Percentiles rank a stretch among this genome's conserved stretches.
phyloP scores from a whole-genome alignment of 64 coral and sea anemone species.

The Pocillopora damicornis region DNA sequence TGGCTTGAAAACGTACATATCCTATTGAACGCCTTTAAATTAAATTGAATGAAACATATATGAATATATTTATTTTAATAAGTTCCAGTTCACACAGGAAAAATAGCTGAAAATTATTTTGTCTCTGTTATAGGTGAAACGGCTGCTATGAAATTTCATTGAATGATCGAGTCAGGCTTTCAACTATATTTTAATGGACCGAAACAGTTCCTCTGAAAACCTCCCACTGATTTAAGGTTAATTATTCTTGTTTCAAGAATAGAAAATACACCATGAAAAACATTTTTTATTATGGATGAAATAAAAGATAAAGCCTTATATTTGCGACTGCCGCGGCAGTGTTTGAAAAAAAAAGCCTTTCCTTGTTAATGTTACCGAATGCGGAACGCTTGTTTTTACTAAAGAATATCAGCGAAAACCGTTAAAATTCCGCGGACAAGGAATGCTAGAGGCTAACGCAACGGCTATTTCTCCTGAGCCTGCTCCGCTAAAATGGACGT shows the following conservation, averaged over 20 bases:
- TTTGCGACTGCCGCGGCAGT: background rate
- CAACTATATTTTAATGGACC: background rate
- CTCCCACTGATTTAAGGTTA: background rate
- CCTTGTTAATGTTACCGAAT: background rate
- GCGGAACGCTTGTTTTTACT: background rate
- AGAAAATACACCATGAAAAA: background rate
- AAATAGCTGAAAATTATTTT: background rate
- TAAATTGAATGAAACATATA: slow-evolving; percentile 4
- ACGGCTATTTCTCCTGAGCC: slow-evolving; percentile 24
- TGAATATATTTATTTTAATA: background rate
- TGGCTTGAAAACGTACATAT: background rate
- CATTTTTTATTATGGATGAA: slow-evolving; percentile 19
- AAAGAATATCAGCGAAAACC: background rate
- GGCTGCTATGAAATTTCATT: background rate
- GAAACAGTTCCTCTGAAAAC: background rate
- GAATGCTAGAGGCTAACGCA: background rate
- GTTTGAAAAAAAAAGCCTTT: background rate
- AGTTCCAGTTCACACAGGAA: background rate
- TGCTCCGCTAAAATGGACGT: slow-evolving; percentile 54
- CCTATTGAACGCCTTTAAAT: background rate
- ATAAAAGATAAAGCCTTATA: background rate
- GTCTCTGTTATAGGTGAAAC: background rate
- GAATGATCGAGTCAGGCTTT: background rate
- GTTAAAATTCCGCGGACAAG: background rate
- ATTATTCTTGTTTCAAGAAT: background rate